Base-by-base conservation (phyloP, 1,140 invertebrate species). In the Aphelenchoides fujianensis region DNA sequence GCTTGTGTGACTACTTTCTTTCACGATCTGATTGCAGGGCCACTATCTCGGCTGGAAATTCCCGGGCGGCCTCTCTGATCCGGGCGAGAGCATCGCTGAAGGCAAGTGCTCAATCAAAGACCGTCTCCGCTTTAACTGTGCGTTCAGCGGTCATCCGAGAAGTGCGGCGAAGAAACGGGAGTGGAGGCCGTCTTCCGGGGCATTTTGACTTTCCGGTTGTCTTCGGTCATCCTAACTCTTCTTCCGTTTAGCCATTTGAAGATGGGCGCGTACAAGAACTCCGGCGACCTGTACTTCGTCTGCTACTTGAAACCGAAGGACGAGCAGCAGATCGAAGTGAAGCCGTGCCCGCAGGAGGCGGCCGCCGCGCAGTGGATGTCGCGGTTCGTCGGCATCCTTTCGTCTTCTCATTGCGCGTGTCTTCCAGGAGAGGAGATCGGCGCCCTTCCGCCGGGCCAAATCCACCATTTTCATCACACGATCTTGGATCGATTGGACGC, bases 1-100 rank as follows among this genome's bases (percentile, higher is more conserved):
- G n/a, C n/a, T n/a, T n/a, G n/a, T n/a, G n/a, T n/a, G n/a, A n/a
- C n/a, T n/a, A n/a, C n/a, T n/a, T n/a, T n/a, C n/a, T n/a, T n/a
- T n/a, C n/a, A n/a, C n/a, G n/a, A n/a, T n/a, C n/a, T n/a, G n/a
- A n/a, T n/a, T n/a, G 30, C 57, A 67, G 3, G 74, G 74, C 1
- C 27, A 34, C 30, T 76, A 77, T 52, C n/a, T 71, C 0, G 70
- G 74, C 5, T 95, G 92, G 92, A 96, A 96, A 86, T 86, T 95
- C 19, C 93, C 93, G 30, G 93, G 93, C 70, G 93, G 93, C 67
- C 92, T 92, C 86, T 90, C 93, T 31, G 91, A 95, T 84, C 90
- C 89, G 86, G 90, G 91, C 92, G 86, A 79, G 72, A 69, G 32
- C 52, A 62, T 79, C 30, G 27, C 28, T 5, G 23, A 68, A 5